A percentile compares a stretch with the other conserved stretches of the same genome.
These are phyloP conservation scores for Ridgeia piscesae DNA, from an alignment of 1,140 invertebrate genomes.

Conservation along the genomic window DNA sequence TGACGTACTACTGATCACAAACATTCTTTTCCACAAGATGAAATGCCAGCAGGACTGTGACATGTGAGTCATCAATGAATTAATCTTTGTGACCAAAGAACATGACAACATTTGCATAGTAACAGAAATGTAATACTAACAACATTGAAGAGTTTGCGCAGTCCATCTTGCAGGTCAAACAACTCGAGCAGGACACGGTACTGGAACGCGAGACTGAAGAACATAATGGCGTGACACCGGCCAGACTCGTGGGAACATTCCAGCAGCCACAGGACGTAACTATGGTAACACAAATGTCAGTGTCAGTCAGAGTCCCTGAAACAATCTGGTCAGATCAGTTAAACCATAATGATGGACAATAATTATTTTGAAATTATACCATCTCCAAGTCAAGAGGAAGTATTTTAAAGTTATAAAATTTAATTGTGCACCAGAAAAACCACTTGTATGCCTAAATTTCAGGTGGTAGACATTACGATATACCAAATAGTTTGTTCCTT, in stretches of 20 bases:
- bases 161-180: slow-evolving; percentile 89
- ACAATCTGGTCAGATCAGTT: not conserved
- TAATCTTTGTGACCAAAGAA: too few species aligned
- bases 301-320: not conserved
- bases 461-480: not conserved
- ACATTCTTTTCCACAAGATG: too few species aligned
- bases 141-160: slow-evolving; percentile 90
- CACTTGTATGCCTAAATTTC: not conserved
- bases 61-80: too few species aligned
- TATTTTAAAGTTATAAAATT: not conserved
- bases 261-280: slow-evolving; percentile 88
- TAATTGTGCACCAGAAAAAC: not conserved
- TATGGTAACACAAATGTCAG: slow-evolving; percentile 41
- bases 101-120: too few species aligned
- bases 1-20: too few species aligned
- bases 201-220: slow-evolving; percentile 90
- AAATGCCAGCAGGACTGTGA: too few species aligned
- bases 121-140: slow-evolving; percentile 53
- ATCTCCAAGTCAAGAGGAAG: too few species aligned
- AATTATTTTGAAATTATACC: not conserved
- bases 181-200: slow-evolving; percentile 88
- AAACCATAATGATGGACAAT: not conserved
- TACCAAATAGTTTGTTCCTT: not conserved
- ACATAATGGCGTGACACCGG: slow-evolving; percentile 94
- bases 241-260: slow-evolving; percentile 96